Conservation (phyloP, 2,113 vertebrate species). For the Microtus ochrogaster region DNA sequence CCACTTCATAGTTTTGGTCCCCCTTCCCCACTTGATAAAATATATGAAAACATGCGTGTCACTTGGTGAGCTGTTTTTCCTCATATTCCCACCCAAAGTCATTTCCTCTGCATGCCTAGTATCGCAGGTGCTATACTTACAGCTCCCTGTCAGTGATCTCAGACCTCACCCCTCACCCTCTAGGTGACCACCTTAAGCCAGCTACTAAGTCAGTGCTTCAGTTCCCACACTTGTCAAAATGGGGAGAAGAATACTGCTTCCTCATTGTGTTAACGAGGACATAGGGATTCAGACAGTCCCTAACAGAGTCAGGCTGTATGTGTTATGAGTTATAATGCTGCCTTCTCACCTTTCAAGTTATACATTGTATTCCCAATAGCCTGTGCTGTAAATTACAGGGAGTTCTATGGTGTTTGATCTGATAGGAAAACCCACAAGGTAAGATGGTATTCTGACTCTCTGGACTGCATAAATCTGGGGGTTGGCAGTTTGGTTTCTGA, state of each 20-base stretch:
- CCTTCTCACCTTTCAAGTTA: conserved; percentile 52
- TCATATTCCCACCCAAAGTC: neutral
- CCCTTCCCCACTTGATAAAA: neutral
- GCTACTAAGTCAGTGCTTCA: neutral
- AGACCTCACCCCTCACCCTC: neutral
- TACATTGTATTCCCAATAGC: conserved; percentile 11
- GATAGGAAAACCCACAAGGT: conserved; percentile 54
- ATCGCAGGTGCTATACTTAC: neutral
- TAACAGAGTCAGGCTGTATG: neutral
- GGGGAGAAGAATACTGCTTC: neutral
- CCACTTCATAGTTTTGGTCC: neutral
- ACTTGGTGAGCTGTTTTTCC: neutral
- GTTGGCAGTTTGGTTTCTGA: conserved; percentile 76
- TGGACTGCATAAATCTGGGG: conserved; percentile 63
- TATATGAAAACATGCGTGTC: neutral
- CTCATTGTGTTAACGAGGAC: neutral
- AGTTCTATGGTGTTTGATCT: conserved; percentile 58
- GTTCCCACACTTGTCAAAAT: conserved; percentile 31
- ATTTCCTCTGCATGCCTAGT: neutral
- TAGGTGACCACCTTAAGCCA: neutral
- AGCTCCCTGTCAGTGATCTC: neutral
- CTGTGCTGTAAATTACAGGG: conserved; percentile 23
- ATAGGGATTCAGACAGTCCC: neutral
- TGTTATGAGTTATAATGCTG: neutral
- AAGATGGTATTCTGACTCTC: conserved; percentile 32